A percentile compares a stretch with the other conserved stretches of the same genome.
phyloP scores from a whole-genome alignment of 2,888 invertebrate genomes.

The Apamea crenata region DNA sequence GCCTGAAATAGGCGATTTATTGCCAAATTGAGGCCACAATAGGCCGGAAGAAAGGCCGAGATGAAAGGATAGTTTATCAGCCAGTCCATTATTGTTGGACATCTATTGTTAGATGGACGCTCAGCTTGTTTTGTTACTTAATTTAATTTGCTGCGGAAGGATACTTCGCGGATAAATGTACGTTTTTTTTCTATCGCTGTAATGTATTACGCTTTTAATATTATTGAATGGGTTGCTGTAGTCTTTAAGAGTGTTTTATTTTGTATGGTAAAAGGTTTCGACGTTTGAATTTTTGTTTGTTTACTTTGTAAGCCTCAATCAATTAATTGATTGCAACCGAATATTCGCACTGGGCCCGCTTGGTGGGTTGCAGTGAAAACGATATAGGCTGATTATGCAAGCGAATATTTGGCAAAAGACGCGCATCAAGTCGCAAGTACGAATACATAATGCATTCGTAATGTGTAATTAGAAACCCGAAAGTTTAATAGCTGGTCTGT shows the following conservation, averaged over 20 bases:
- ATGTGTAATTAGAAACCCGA: not conserved
- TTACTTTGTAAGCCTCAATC: not conserved
- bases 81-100: slow-evolving; percentile 66
- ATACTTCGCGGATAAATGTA: slow-evolving; percentile 25
- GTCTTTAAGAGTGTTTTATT: slow-evolving; percentile 17
- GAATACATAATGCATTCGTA: not conserved
- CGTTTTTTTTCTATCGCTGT: slow-evolving; percentile 38
- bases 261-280: not conserved
- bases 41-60: slow-evolving; percentile 66
- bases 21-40: slow-evolving; percentile 70
- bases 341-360: too few species aligned
- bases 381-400: too few species aligned
- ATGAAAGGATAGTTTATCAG: slow-evolving; percentile 72
- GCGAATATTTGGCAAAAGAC: not conserved
- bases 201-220: slow-evolving; percentile 58
- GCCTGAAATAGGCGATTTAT: slow-evolving; percentile 72
- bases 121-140: slow-evolving; percentile 68
- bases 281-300: not conserved
- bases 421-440: not conserved
- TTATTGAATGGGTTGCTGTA: slow-evolving; percentile 32
- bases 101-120: slow-evolving; percentile 60
- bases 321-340: not conserved
- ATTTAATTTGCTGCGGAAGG: slow-evolving; percentile 66
- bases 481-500: not conserved
- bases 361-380: too few species aligned